Conservation (phyloP, 2,888 invertebrate genomes). For the Philonicus albiceps region DNA sequence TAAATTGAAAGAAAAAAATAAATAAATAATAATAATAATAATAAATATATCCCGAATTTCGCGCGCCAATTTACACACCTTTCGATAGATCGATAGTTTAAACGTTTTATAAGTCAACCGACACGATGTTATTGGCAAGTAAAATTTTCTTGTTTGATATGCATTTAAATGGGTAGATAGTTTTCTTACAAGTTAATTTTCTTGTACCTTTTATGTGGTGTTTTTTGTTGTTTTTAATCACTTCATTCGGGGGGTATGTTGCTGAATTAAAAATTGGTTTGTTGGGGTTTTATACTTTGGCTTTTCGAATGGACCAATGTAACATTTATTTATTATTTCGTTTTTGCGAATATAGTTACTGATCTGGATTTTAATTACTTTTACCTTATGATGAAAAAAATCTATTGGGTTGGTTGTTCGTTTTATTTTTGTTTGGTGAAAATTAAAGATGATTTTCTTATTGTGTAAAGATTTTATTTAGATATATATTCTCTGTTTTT, state of each 20-base stretch:
- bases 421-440: too few relatives aligned
- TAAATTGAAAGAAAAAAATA: not conserved
- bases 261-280: not conserved
- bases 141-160: slow-evolving; percentile 28
- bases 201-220: not conserved
- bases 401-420: too few relatives aligned
- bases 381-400: not conserved
- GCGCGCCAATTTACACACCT: not conserved
- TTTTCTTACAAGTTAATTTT: slow-evolving; percentile 30
- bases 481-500: too few relatives aligned
- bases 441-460: too few relatives aligned
- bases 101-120: slow-evolving; percentile 13
- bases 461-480: too few relatives aligned
- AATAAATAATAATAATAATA: too few relatives aligned
- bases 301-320: not conserved
- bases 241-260: not conserved
- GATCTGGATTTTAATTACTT: not conserved
- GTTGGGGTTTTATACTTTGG: not conserved
- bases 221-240: too few relatives aligned
- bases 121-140: slow-evolving; percentile 41
- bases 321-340: not conserved
- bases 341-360: not conserved
- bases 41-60: too few relatives aligned
- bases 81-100: slow-evolving; percentile 17
- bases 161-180: slow-evolving; percentile 28